Evolutionary conservation across 2,113 vertebrate species (phyloP).

Genomic region (Steatornis caripensis): DNA sequence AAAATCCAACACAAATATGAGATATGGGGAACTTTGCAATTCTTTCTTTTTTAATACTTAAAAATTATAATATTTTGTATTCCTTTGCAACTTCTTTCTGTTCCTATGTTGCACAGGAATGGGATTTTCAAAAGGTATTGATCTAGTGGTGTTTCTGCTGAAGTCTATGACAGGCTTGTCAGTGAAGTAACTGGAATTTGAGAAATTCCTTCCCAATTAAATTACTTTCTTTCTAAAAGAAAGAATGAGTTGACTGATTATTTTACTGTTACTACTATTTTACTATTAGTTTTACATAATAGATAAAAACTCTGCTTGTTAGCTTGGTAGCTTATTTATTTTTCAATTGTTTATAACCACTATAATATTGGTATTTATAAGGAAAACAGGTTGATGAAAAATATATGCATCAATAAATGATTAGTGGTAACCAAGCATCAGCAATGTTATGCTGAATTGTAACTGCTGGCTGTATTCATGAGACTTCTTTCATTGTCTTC

Average conservation of each 20-base stretch:
- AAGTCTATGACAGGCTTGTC: not conserved
- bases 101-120: not conserved
- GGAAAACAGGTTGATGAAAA: not conserved
- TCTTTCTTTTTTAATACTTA: not conserved
- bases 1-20: not conserved
- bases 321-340: not conserved
- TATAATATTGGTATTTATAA: not conserved
- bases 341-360: not conserved
- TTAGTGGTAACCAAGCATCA: not conserved
- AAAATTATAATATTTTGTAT: not conserved
- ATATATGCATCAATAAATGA: not conserved
- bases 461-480: not conserved
- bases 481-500: not conserved
- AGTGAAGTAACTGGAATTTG: not conserved
- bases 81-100: not conserved
- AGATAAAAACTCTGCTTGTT: not conserved
- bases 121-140: not conserved
- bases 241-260: rapidly evolving
- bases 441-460: not conserved
- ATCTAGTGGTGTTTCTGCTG: not conserved
- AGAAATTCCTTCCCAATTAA: not conserved
- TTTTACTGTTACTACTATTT: not conserved
- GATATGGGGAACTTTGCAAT: not conserved
- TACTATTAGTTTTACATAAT: not conserved
- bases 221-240: not conserved